Conservation (phyloP, 1,140 invertebrate genomes). For the Pseudomyrmex cubaensis region DNA sequence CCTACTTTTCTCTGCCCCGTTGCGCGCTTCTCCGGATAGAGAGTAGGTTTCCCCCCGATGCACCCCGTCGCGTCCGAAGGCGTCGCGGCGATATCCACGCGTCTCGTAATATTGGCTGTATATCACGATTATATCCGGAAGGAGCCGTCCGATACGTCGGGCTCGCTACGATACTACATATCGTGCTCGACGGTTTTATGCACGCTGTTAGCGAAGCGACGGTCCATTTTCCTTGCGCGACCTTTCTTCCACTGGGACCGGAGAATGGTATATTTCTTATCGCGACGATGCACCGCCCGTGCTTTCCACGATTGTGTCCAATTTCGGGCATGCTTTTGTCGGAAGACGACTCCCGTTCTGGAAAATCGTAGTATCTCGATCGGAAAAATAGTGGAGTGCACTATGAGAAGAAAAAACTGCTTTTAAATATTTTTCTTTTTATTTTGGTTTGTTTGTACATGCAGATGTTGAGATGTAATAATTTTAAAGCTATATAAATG, state of each 20-base stretch:
- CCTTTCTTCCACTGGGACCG: slow-evolving; percentile 57
- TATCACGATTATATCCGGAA: slow-evolving; percentile 81
- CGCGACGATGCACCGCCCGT: slow-evolving; percentile 63
- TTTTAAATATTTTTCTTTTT: neutral
- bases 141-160: slow-evolving; percentile 76
- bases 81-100: slow-evolving; percentile 73
- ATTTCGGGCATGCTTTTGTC: slow-evolving; percentile 18
- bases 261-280: slow-evolving; percentile 74
- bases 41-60: slow-evolving; percentile 56
- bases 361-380: slow-evolving; percentile 10
- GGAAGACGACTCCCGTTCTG: neutral
- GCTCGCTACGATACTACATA: slow-evolving; percentile 67
- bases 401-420: neutral
- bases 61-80: slow-evolving; percentile 69
- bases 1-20: slow-evolving; percentile 69
- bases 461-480: too few species aligned
- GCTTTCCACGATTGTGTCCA: neutral
- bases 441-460: neutral
- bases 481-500: too few species aligned
- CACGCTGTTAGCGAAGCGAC: slow-evolving; percentile 72
- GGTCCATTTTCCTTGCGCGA: slow-evolving; percentile 70
- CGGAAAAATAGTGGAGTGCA: slow-evolving; percentile 1
- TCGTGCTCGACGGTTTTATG: slow-evolving; percentile 78
- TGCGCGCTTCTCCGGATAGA: slow-evolving; percentile 40
- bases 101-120: slow-evolving; percentile 79